A percentile compares a stretch with the other conserved stretches of the same genome.
Evolutionary conservation across 2,113 vertebrate species (phyloP).

Genomic region (Muntiacus reevesi): DNA sequence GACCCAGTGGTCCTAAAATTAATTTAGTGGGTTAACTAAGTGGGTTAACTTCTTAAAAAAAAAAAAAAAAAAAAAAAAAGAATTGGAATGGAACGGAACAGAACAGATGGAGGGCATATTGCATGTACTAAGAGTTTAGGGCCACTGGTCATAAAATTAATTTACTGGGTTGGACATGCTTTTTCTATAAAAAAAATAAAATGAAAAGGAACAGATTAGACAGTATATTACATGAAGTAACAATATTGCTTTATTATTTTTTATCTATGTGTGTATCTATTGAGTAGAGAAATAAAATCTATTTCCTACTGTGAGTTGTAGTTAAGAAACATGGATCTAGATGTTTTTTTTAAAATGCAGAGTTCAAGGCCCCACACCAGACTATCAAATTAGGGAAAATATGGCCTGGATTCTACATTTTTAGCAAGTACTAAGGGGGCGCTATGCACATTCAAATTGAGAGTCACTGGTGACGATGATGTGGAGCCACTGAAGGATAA

Average conservation of each 20-base stretch:
- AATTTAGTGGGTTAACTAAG: neutral
- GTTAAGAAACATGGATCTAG: neutral
- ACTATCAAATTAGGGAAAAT: neutral
- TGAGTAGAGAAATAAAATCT: neutral
- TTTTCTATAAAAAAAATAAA: neutral
- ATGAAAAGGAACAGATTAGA: neutral
- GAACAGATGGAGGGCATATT: neutral
- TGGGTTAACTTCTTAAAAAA: neutral
- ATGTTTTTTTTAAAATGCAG: neutral
- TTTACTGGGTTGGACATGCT: neutral
- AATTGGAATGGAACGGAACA: neutral
- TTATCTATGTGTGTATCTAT: neutral
- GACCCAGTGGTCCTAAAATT: neutral
- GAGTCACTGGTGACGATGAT: neutral
- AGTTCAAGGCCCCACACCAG: neutral
- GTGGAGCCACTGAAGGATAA: neutral
- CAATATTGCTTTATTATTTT: neutral
- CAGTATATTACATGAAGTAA: neutral
- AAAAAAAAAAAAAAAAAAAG: neutral
- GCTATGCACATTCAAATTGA: neutral
- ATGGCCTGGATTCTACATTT: neutral
- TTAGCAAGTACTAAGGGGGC: neutral
- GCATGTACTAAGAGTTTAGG: neutral
- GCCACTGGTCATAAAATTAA: neutral
- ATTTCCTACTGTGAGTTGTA: neutral